Base-by-base conservation (phyloP, 2,888 invertebrate species). In the Heteromurus nitidus region DNA sequence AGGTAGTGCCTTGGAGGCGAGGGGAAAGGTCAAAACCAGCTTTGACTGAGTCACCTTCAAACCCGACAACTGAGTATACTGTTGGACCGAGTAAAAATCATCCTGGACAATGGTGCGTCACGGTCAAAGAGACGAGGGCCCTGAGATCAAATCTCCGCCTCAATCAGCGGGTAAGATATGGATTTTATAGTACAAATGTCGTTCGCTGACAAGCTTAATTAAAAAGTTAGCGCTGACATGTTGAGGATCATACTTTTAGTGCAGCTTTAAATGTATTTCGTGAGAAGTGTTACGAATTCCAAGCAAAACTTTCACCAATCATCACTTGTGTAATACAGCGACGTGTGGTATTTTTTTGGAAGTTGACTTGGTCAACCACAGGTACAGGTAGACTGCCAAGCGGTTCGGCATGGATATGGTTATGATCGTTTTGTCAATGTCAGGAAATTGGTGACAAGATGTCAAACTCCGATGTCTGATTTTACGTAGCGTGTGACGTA, bases 91-190 rank as follows among this genome's bases (percentile, higher is more conserved):
- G 85, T 79, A 82, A 81, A 55, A 80, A 82, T 42, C 62, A 86
- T 69, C 86, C 86, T 44, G 86, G 84, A 58, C 80, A 86, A 86
- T 86, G 86, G 86, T 86, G 85, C 86, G 84, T 86, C 80, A 85
- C 82, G 72, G 73, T 80, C 80, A 86, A 82, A 53, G 64, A 84
- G 81, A 85, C 84, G 79, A 83, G 82, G 84, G 85, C 82, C 84
- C 85, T 80, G 77, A 82, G 83, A 82, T 85, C 85, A 81, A 85
- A 84, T 73, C 83, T 85, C 18, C 85, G 81, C 75, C 85, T 86
- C 82, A 86, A 86, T 80, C 85, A 86, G 68, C 85, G 85, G 83
- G 86, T 86, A 85, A 86, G 86, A n/a, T 18, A 28, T 67, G 30
- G 31, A 30, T 30, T 9, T 53, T 3, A 30, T 60, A n/a, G n/a